A percentile compares a stretch with the other conserved stretches of the same genome.
phyloP scores from a whole-genome alignment of 2,797 vertebrate species.

The Protosalanx chinensis region DNA sequence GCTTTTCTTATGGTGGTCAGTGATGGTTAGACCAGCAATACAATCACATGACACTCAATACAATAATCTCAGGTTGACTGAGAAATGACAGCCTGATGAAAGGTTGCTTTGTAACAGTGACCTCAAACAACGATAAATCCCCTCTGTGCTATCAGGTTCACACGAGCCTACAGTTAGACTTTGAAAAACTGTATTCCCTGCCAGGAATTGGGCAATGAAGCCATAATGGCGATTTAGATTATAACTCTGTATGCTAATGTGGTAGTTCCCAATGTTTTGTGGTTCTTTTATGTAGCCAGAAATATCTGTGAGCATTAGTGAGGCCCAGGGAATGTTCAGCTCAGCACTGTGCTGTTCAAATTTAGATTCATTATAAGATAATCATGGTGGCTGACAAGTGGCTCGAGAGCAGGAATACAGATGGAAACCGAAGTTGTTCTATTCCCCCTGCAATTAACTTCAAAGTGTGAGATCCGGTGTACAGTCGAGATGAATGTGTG shows the following conservation, averaged over 20 bases:
- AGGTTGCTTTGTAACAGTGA: conserved; percentile 38
- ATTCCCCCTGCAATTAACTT: conserved; percentile 43
- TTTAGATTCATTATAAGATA: conserved; percentile 74
- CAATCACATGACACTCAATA: conserved; percentile 38
- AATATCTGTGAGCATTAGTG: conserved; percentile 65
- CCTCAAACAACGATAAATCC: conserved; percentile 59
- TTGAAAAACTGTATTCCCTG: conserved; percentile 35
- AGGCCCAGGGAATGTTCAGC: conserved; percentile 55
- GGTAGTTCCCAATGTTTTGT: conserved; percentile 56
- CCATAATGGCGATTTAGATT: conserved; percentile 50
- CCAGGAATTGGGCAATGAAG: conserved; percentile 31
- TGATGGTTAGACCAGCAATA: conserved; percentile 61
- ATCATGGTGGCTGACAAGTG: conserved; percentile 64
- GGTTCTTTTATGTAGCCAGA: conserved; percentile 58
- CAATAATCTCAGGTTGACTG: conserved; percentile 49
- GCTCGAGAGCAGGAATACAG: conserved; percentile 42
- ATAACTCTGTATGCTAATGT: conserved; percentile 60
- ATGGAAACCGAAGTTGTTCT: conserved; percentile 42
- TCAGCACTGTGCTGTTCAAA: conserved; percentile 61
- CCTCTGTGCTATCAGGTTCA: conserved; percentile 18
- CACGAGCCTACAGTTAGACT: conserved; percentile 8
- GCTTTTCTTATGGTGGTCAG: conserved; percentile 47
- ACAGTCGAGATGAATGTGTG: conserved; percentile 21
- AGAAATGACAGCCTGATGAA: conserved; percentile 47
- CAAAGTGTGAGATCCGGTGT: conserved; percentile 53